Percentiles rank a stretch among this genome's conserved stretches.
These are phyloP conservation scores for Corythornis madagascariensis DNA, from an alignment of 2,113 vertebrate species.

Conservation along the genomic window DNA sequence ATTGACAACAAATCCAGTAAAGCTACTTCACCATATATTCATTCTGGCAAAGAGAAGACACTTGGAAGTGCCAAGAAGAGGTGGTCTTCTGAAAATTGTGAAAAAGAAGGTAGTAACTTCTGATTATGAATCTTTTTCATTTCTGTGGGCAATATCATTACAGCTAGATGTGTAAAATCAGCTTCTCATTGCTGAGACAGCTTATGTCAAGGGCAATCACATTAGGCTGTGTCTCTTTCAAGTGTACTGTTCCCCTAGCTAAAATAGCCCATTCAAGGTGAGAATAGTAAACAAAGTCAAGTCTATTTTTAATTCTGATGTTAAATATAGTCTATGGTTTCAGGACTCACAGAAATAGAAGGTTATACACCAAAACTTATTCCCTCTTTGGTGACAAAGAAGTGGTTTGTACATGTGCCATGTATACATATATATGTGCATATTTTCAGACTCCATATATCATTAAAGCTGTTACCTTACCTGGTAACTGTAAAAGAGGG, in stretches of 20 bases:
- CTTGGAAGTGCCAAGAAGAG: background rate
- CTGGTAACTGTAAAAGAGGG: background rate
- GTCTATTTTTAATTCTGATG: conserved; percentile 28
- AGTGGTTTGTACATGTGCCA: background rate
- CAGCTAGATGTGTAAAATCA: background rate
- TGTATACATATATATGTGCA: background rate
- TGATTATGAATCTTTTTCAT: background rate
- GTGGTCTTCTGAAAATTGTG: background rate
- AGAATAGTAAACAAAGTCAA: conserved; percentile 28
- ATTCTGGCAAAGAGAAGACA: background rate
- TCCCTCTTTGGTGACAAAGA: background rate
- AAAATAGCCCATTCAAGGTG: conserved; percentile 42
- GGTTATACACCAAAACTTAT: background rate
- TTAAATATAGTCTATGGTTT: background rate
- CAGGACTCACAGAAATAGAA: background rate
- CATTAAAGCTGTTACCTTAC: background rate
- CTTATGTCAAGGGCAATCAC: conserved; percentile 14
- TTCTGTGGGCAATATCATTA: background rate
- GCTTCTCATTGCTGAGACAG: background rate
- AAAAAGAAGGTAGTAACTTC: background rate
- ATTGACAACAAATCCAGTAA: background rate
- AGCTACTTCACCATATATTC: background rate
- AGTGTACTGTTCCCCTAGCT: background rate
- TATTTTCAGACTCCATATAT: background rate
- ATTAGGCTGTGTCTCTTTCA: background rate